Conservation (phyloP, 2,888 invertebrate genomes). For the Tenthredo mesomela region DNA sequence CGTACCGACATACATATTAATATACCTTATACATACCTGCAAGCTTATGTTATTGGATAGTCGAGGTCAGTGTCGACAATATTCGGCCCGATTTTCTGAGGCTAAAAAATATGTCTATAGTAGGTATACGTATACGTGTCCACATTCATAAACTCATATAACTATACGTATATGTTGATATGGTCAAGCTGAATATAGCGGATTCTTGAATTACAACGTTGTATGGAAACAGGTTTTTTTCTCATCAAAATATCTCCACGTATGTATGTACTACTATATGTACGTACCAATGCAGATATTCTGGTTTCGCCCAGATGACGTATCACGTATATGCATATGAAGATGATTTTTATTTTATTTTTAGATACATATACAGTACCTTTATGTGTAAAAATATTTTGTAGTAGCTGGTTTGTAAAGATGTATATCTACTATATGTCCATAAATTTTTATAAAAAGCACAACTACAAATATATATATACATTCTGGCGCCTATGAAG, state of each 20-base stretch:
- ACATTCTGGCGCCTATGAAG: not conserved
- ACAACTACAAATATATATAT: not conserved
- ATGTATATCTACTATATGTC: not conserved
- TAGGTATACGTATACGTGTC: not conserved
- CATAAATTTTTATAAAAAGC: not conserved
- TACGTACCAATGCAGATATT: not conserved
- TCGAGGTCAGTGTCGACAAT: constrained; percentile 46
- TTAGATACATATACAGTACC: not conserved
- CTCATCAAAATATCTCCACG: constrained; percentile 26
- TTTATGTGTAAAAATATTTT: not conserved
- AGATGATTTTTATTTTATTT: not conserved
- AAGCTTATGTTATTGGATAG: constrained; percentile 30
- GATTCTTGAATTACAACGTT: constrained; percentile 5
- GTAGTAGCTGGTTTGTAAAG: not conserved
- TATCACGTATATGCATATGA: not conserved
- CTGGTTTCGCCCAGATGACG: not conserved
- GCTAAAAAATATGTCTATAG: not conserved
- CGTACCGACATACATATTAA: not conserved
- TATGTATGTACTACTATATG: not conserved
- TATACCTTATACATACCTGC: constrained; percentile 19
- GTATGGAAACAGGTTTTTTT: constrained; percentile 8
- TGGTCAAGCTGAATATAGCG: constrained; percentile 29
- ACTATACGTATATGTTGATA: not conserved
- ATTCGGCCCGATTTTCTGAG: constrained; percentile 5
- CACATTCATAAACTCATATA: not conserved